Base-by-base conservation (phyloP, 2,888 invertebrate species). In the Onchidella celtica region DNA sequence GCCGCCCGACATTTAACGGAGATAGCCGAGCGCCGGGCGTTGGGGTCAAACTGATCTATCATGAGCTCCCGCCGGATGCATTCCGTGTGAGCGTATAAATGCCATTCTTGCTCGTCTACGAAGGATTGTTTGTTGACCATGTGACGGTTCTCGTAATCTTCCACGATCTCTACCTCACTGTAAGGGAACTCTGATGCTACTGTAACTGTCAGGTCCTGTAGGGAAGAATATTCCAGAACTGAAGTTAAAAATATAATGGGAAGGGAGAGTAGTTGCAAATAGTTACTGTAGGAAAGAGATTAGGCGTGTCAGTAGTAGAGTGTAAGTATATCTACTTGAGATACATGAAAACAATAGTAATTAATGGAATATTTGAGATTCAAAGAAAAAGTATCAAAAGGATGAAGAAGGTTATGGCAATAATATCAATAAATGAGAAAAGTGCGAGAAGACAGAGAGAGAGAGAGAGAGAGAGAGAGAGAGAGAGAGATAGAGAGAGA, bases 1-100 rank as follows among this genome's bases (percentile, higher is more conserved):
- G 92, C 92, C 38, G 92, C 92, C 68, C 91, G 89, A 85, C 92
- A 92, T 82, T 91, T 90, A 29, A 92, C 92, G 82, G 91, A 90
- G 74, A 93, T 86, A 34, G 91, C 91, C 82, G 92, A 91, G 55
- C 92, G 88, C 77, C 89, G 88, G 47, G 91, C 89, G 81, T 87
- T 88, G 59, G 92, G 90, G 84, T 92, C 93, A 63, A 91, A 91
- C 77, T 90, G 90, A 82, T 92, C 92, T 59, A 91, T 90, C 29
- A 90, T 89, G 32, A 92, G 87, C 83, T 91, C 91, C 80, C 89
- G 88, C 80, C 89, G 88, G 66, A 88, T 89, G 84, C 92, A 90
- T 79, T 89, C 89, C 6, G 90, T 88, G 80, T 89, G 90, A 72
- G 89, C 89, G 84, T 90, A 90, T 14, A 92, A 86, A 32, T 87